phyloP scores from a whole-genome alignment of 2,797 vertebrate species.

The Ara ararauna region DNA sequence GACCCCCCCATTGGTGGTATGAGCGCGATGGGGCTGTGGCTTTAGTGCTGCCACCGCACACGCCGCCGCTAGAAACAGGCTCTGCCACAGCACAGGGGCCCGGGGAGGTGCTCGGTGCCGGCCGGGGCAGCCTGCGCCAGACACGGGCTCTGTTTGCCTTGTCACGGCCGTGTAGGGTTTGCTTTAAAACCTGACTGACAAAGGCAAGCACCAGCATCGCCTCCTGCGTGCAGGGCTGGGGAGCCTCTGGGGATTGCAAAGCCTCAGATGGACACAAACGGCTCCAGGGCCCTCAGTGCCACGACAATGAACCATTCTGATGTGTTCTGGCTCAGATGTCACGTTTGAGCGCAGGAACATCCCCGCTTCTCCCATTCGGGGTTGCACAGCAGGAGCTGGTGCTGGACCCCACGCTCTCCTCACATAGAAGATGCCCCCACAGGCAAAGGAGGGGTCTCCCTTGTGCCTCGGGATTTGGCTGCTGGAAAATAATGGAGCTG shows the following conservation, averaged over 20 bases:
- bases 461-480: neutral
- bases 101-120: neutral
- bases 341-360: fast-evolving
- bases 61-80: neutral
- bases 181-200: neutral
- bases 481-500: neutral
- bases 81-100: neutral
- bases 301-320: neutral
- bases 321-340: fast-evolving
- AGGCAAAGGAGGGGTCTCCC: neutral
- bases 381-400: neutral
- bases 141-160: neutral
- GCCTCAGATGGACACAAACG: neutral
- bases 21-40: neutral
- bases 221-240: neutral
- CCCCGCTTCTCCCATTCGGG: neutral
- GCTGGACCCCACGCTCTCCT: fast-evolving
- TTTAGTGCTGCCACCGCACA: neutral
- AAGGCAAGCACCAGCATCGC: neutral
- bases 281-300: neutral
- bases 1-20: neutral
- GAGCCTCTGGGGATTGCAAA: neutral
- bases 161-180: neutral
- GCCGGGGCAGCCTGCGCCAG: neutral
- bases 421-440: fast-evolving